Conservation (phyloP, 2,113 vertebrate species). For the Ammodytes dubius region DNA sequence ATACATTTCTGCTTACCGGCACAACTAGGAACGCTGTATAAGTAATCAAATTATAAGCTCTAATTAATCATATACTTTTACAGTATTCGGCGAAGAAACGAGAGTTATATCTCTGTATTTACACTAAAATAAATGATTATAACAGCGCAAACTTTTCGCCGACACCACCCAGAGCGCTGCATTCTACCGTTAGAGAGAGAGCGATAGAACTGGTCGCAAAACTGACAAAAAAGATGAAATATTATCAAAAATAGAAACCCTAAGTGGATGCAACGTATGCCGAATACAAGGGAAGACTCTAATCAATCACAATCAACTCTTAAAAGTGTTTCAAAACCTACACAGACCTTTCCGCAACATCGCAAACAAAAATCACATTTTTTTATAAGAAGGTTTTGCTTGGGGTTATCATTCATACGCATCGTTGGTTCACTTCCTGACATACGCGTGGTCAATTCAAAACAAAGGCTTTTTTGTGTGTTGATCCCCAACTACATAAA, state of each 20-base stretch:
- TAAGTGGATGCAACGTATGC: not conserved
- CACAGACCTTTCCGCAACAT: rapidly evolving
- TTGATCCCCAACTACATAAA: not conserved
- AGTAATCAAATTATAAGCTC: rapidly evolving
- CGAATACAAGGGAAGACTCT: rapidly evolving
- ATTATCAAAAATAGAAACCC: rapidly evolving
- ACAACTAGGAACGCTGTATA: rapidly evolving
- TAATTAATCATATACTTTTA: rapidly evolving
- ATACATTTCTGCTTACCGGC: not conserved
- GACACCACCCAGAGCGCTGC: rapidly evolving
- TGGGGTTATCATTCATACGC: not conserved
- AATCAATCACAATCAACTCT: rapidly evolving
- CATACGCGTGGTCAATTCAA: slow-evolving; percentile 46
- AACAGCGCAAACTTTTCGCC: not conserved
- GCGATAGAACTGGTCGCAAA: rapidly evolving
- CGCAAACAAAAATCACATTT: rapidly evolving
- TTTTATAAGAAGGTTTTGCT: not conserved
- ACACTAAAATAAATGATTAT: too few relatives aligned
- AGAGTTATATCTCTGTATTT: rapidly evolving
- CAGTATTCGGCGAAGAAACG: not conserved
- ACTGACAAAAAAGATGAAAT: not conserved
- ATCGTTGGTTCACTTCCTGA: slow-evolving; percentile 66
- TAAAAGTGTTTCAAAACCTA: rapidly evolving
- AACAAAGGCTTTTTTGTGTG: slow-evolving; percentile 39
- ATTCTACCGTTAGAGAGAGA: rapidly evolving